Evolutionary conservation across 2,888 invertebrate species (phyloP), one percentile per base, ranked within the genome.

Genomic region (Andricus curvator): DNA sequence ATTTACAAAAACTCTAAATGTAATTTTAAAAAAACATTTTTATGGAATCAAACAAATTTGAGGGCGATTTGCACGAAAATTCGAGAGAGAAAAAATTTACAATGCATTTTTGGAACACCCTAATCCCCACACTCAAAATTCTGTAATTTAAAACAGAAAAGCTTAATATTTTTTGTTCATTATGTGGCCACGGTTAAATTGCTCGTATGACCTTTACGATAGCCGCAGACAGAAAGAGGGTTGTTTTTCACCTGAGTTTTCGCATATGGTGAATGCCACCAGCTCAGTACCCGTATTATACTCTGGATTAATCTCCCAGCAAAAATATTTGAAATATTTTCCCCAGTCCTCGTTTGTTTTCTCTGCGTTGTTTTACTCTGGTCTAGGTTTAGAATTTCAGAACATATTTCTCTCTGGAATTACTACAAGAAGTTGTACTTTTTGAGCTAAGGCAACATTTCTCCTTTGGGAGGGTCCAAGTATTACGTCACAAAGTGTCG

Each of bases 241-340:
- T 83, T 88, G 85, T 83, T 88, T 88, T 86, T 86, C 86, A 86
- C 84, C 83, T 84, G 86, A 88, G 84, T 87, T 88, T 87, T 87
- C 86, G 85, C 83, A 51, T 60, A 44, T 64, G 62, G 70, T 33
- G 20, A 74, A 64, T 22, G 37, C 78, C 51, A 48, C 37, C 25
- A 78, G 41, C 37, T 56, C 44, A 67, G 77, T 56, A 65, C 22
- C 9, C 85, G 84, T 56, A 22, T 56, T 56, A 56, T 84, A 82
- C 84, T 78, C 80, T 82, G 86, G 85, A 86, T 87, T 88, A 88
- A 87, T 88, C 56, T 88, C 84, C 85, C 85, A 84, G 86, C 85
- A 88, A 88, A 88, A 88, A 88, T 88, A 88, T 86, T 84, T 85
- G 88, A 87, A 87, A 88, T 88, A 88, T 88, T 86, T 87, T 82